phyloP scores from a whole-genome alignment of 2,797 vertebrate genomes.

The Molossus alvarezi region DNA sequence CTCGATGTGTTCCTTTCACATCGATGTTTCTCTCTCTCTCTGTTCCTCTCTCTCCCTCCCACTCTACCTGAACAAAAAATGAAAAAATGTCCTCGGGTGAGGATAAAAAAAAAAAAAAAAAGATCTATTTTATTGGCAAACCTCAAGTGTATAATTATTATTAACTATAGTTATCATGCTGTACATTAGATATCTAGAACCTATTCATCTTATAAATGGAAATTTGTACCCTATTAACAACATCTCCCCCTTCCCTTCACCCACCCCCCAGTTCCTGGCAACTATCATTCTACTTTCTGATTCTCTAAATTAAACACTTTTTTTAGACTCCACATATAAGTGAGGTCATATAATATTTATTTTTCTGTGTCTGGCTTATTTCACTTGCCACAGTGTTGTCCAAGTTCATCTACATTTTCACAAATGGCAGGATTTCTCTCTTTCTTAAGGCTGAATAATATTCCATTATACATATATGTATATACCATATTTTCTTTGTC shows the following conservation, averaged over 20 bases:
- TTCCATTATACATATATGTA: neutral
- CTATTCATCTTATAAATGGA: neutral
- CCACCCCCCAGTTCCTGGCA: neutral
- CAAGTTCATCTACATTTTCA: neutral
- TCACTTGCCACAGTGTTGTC: neutral
- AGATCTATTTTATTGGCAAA: neutral
- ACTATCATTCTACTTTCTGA: neutral
- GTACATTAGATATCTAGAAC: neutral
- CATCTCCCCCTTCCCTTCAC: neutral
- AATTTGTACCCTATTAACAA: neutral
- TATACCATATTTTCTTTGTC: neutral
- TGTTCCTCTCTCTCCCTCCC: too few species aligned
- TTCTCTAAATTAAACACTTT: neutral
- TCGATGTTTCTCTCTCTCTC: too few species aligned
- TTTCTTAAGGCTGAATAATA: neutral
- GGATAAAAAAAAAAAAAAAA: too few species aligned
- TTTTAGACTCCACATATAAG: neutral
- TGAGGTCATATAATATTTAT: neutral
- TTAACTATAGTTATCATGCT: neutral
- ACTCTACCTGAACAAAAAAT: too few species aligned
- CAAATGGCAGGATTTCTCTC: neutral
- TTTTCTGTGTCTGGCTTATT: neutral
- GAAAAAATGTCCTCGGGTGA: too few species aligned
- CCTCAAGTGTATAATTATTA: neutral
- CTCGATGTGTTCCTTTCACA: too few species aligned